phyloP scores from a whole-genome alignment of 1,140 invertebrate species.

The Phenacoccus solenopsis region DNA sequence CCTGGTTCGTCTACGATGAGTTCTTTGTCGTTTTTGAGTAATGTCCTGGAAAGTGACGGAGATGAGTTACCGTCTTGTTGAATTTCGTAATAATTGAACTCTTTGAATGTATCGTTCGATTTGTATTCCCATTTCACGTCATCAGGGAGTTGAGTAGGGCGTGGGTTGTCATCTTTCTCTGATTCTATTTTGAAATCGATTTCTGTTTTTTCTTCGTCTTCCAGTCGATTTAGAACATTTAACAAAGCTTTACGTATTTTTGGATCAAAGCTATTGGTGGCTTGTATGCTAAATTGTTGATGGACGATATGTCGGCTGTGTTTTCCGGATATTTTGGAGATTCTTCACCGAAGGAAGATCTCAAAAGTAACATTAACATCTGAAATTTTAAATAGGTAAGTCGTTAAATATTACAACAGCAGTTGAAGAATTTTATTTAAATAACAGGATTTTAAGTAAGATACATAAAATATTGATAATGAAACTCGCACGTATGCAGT shows the following conservation, averaged over 20 bases:
- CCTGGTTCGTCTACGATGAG: not conserved
- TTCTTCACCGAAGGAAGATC: not conserved
- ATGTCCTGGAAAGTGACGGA: not conserved
- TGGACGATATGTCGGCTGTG: slow-evolving; percentile 22
- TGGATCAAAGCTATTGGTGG: slow-evolving; percentile 47
- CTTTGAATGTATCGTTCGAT: not conserved
- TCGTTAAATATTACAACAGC: too few relatives aligned
- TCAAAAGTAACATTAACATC: not conserved
- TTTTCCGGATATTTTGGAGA: slow-evolving; percentile 7
- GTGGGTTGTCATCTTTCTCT: slow-evolving; percentile 16
- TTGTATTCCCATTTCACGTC: slow-evolving; percentile 2
- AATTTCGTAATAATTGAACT: not conserved
- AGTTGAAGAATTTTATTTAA: too few relatives aligned
- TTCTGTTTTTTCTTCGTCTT: slow-evolving; percentile 32
- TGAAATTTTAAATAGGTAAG: too few relatives aligned
- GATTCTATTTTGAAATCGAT: slow-evolving; percentile 18
- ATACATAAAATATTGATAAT: too few relatives aligned
- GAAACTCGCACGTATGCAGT: too few relatives aligned
- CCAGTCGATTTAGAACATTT: slow-evolving; percentile 51
- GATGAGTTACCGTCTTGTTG: not conserved
- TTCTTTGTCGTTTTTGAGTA: not conserved
- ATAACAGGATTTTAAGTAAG: too few relatives aligned
- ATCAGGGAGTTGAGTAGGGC: slow-evolving; percentile 22
- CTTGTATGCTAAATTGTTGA: slow-evolving; percentile 23
- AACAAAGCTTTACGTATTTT: slow-evolving; percentile 53